Conservation (phyloP, 92 coral and sea anemone species). For the Umimayanthus chanpuru region DNA sequence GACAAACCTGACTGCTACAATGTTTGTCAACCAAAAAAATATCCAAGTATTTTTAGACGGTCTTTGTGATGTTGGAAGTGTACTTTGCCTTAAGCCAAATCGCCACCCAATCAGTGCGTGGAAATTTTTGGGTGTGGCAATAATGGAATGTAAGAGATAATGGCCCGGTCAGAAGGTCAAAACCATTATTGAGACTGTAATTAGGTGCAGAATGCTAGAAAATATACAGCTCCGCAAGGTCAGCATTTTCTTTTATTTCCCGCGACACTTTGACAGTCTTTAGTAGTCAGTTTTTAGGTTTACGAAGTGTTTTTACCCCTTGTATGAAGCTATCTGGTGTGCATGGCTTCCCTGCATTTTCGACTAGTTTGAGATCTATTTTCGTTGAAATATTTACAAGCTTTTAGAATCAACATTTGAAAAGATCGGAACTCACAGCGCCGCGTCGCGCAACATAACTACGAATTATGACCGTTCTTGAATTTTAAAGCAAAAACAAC, state of each 20-base stretch:
- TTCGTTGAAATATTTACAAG: neutral
- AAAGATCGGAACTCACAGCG: neutral
- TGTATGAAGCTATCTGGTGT: neutral
- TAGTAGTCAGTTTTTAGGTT: neutral
- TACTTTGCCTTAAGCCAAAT: slow-evolving; percentile 19
- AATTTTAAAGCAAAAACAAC: neutral
- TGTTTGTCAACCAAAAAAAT: slow-evolving; percentile 30
- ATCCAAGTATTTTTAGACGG: slow-evolving; percentile 32
- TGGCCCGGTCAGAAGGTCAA: slow-evolving; percentile 15
- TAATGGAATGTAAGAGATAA: slow-evolving; percentile 30
- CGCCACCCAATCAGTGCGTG: slow-evolving; percentile 10
- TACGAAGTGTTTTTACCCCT: neutral
- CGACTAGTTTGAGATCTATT: neutral
- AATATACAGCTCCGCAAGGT: neutral
- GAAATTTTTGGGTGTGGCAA: slow-evolving; percentile 31
- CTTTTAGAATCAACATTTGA: neutral
- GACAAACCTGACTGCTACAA: slow-evolving; percentile 8
- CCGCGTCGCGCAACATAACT: neutral
- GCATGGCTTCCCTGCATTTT: neutral
- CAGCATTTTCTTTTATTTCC: neutral
- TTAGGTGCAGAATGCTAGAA: slow-evolving; percentile 3
- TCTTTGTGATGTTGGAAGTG: slow-evolving; percentile 19
- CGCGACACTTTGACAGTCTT: slow-evolving; percentile 5
- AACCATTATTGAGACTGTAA: neutral
- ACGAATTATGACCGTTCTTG: neutral